phyloP scores from a whole-genome alignment of 1,140 invertebrate genomes.

The Homarus americanus region DNA sequence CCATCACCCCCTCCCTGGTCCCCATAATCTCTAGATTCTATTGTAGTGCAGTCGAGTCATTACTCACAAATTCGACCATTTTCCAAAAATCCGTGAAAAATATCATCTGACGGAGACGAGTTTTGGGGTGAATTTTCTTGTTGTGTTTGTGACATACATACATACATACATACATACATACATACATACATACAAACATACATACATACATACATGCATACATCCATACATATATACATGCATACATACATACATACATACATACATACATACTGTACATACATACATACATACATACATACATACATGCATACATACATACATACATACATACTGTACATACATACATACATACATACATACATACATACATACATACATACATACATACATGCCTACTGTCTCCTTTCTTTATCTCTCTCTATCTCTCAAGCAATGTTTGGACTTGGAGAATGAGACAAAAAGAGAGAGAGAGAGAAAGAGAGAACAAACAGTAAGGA shows the following conservation, averaged over 20 bases:
- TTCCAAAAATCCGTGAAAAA: not conserved
- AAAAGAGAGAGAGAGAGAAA: not conserved
- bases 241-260: slow-evolving; percentile 14
- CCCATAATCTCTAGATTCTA: too few species aligned
- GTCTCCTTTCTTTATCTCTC: not conserved
- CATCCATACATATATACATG: slow-evolving; percentile 40
- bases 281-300: not conserved
- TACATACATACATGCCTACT: not conserved
- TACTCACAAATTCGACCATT: not conserved
- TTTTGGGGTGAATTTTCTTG: too few species aligned
- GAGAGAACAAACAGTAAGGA: not conserved
- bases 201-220: slow-evolving; percentile 32
- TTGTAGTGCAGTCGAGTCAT: not conserved
- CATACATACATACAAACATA: slow-evolving; percentile 6
- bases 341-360: too few species aligned
- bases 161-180: slow-evolving; percentile 11
- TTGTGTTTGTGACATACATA: too few species aligned
- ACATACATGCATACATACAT: not conserved
- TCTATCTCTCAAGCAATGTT: not conserved
- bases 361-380: too few species aligned
- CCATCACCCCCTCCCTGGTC: too few species aligned
- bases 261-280: not conserved
- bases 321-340: too few species aligned
- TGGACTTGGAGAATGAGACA: not conserved
- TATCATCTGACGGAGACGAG: too few species aligned